Conservation (phyloP, 2,888 invertebrate genomes). For the Chrysolina americana region DNA sequence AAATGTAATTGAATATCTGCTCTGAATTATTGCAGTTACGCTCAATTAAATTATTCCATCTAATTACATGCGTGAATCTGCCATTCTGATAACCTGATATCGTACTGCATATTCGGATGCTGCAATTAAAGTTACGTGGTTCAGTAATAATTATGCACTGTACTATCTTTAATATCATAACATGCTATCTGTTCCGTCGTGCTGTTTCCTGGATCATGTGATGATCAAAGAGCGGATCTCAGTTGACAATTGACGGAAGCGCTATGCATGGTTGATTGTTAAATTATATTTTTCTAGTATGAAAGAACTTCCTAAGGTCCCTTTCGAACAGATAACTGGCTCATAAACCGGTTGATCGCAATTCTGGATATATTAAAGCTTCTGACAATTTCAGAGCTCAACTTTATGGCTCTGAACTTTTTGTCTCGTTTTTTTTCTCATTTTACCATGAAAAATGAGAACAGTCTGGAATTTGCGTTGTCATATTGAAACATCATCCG, state of each 20-base stretch:
- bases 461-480: no score
- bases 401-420: no score
- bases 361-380: no score
- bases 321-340: no score
- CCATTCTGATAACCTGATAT: conserved; percentile 13
- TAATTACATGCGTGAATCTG: conserved; percentile 10
- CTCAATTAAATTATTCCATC: conserved; percentile 28
- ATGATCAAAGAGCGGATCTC: background rate
- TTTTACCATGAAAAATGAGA: no score
- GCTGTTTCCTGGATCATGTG: background rate
- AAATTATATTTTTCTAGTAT: no score
- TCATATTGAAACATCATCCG: no score
- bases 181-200: background rate
- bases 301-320: no score
- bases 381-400: no score
- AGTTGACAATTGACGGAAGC: background rate
- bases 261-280: background rate
- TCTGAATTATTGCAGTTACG: conserved; percentile 23
- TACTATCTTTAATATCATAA: conserved; percentile 15
- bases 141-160: background rate
- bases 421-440: no score
- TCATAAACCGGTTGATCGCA: no score
- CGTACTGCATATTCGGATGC: conserved; percentile 23
- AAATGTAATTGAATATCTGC: conserved; percentile 27
- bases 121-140: conserved; percentile 14